A percentile compares a stretch with the other conserved stretches of the same genome.
phyloP scores from a whole-genome alignment of 2,888 invertebrate genomes.

The Hydrotaea cyrtoneurina region DNA sequence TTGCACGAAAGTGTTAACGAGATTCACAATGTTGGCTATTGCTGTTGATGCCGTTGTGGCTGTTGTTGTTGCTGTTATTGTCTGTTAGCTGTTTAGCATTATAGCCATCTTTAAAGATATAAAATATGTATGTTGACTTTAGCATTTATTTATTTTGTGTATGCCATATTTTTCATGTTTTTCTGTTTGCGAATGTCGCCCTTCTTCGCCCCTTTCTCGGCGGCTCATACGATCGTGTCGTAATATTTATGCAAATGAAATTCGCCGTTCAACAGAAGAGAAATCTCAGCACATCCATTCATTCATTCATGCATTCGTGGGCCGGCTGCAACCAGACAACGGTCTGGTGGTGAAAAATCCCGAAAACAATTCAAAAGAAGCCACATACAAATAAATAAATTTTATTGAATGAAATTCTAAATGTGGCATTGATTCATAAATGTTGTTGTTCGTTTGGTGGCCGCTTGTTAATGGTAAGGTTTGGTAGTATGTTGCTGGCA shows the following conservation, averaged over 20 bases:
- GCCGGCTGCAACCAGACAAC: background rate
- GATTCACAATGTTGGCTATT: constrained; percentile 29
- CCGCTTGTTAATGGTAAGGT: background rate
- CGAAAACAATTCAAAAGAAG: constrained; percentile 43
- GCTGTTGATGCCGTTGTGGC: background rate
- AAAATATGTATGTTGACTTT: constrained; percentile 60
- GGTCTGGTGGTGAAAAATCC: background rate
- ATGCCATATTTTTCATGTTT: constrained; percentile 60
- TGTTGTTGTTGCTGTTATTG: constrained; percentile 23
- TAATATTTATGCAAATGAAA: constrained; percentile 67
- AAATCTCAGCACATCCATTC: constrained; percentile 33
- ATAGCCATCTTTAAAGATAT: constrained; percentile 54
- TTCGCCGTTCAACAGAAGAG: constrained; percentile 43
- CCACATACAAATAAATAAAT: constrained; percentile 70
- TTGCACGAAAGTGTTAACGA: constrained; percentile 62
- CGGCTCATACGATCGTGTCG: constrained; percentile 51
- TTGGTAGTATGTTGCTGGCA: background rate
- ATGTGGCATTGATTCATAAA: constrained; percentile 79
- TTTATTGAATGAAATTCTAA: constrained; percentile 78
- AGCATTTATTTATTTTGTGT: constrained; percentile 62
- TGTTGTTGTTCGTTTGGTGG: constrained; percentile 67
- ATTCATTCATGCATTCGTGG: constrained; percentile 25
- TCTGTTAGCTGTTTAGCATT: constrained; percentile 55
- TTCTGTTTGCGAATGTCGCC: constrained; percentile 2
- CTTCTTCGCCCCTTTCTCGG: background rate